phyloP scores from a whole-genome alignment of 1,140 invertebrate genomes.

The Drosophila ironensis region DNA sequence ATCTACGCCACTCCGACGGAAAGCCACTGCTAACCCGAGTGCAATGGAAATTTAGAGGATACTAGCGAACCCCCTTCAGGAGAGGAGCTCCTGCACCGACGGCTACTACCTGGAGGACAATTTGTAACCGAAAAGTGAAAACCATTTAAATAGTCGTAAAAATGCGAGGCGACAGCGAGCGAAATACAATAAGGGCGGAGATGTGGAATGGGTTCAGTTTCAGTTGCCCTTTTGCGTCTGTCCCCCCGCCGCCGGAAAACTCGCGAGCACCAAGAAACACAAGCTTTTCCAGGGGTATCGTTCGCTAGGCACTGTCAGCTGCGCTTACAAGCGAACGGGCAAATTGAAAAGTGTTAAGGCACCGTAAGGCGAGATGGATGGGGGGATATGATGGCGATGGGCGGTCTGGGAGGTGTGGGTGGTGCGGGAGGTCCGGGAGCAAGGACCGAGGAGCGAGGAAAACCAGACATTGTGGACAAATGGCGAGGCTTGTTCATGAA shows the following conservation, averaged over 20 bases:
- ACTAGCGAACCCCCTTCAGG: not conserved
- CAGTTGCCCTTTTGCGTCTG: not conserved
- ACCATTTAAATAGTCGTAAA: conserved; percentile 76
- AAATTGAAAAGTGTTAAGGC: conserved; percentile 75
- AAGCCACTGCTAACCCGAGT: not conserved
- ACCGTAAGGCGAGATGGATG: conserved; percentile 17
- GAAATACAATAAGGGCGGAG: conserved; percentile 68
- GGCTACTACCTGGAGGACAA: conserved; percentile 43
- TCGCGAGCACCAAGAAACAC: conserved; percentile 14
- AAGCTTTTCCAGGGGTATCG: conserved; percentile 22
- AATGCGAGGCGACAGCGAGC: conserved; percentile 71
- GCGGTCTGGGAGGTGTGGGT: too few species aligned
- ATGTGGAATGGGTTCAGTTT: conserved; percentile 22
- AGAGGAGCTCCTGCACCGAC: not conserved
- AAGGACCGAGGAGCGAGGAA: not conserved
- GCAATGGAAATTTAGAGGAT: not conserved
- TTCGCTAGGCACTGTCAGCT: conserved; percentile 62
- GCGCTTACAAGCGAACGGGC: conserved; percentile 66
- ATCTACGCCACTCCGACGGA: not conserved
- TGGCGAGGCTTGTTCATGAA: conserved; percentile 75
- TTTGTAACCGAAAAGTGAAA: conserved; percentile 67
- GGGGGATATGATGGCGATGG: too few species aligned
- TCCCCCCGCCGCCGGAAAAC: not conserved
- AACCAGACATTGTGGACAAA: conserved; percentile 48
- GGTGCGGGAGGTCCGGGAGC: too few species aligned